A percentile compares a stretch with the other conserved stretches of the same genome.
Evolutionary conservation across 2,888 invertebrate species (phyloP).

Genomic region (Stegophylla sp.): DNA sequence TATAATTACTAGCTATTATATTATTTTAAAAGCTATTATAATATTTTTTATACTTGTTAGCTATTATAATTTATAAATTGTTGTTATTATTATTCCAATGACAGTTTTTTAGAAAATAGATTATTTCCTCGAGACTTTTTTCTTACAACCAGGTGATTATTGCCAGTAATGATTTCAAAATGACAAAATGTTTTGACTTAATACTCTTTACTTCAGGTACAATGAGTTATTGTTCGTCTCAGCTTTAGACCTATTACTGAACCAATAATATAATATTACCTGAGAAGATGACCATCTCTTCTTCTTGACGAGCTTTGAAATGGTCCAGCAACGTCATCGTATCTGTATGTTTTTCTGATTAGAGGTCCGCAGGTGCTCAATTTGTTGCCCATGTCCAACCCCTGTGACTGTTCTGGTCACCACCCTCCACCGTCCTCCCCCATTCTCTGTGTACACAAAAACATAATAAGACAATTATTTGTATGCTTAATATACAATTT

Average conservation of each 20-base stretch:
- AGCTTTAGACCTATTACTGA: not conserved
- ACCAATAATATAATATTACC: slow-evolving; percentile 68
- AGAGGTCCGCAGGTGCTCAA: slow-evolving; percentile 95
- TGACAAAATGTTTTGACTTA: too few relatives aligned
- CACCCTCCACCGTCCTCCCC: slow-evolving; percentile 56
- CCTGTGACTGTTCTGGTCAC: slow-evolving; percentile 58
- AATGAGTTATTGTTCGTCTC: too few relatives aligned
- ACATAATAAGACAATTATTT: not conserved
- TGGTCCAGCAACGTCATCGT: slow-evolving; percentile 83
- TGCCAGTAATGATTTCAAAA: too few relatives aligned
- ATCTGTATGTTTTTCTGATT: slow-evolving; percentile 94
- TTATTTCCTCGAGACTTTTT: too few relatives aligned
- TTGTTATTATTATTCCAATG: too few relatives aligned
- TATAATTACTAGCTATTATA: too few relatives aligned
- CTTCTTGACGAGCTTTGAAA: slow-evolving; percentile 88
- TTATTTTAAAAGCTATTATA: too few relatives aligned
- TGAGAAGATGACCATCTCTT: slow-evolving; percentile 82
- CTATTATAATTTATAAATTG: too few relatives aligned
- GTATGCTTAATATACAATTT: not conserved
- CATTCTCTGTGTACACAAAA: slow-evolving; percentile 42
- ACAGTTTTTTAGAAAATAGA: too few relatives aligned
- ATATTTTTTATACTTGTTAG: too few relatives aligned
- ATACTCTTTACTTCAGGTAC: too few relatives aligned
- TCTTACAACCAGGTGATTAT: too few relatives aligned
- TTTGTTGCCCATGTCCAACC: slow-evolving; percentile 86